phyloP scores from a whole-genome alignment of 2,797 vertebrate species.

The Enteromius anoplus region DNA sequence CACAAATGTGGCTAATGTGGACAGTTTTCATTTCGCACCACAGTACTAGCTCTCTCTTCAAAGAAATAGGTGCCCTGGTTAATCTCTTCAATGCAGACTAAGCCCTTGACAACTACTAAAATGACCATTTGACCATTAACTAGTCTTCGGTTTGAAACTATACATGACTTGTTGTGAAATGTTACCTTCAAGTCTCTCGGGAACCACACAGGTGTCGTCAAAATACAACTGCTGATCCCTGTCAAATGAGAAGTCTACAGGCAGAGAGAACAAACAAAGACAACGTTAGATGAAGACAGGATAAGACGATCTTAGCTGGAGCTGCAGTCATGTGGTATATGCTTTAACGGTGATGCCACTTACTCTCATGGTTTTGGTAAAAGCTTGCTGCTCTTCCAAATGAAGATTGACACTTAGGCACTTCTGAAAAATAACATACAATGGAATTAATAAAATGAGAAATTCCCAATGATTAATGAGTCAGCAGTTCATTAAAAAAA shows the following conservation, averaged over 20 bases:
- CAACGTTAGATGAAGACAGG: background rate
- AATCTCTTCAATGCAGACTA: background rate
- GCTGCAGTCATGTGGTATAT: background rate
- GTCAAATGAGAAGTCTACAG: conserved; percentile 88
- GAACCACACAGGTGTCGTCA: conserved; percentile 93
- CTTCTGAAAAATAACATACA: conserved; percentile 83
- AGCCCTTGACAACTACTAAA: background rate
- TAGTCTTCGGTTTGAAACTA: background rate
- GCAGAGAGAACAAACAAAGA: conserved; percentile 5
- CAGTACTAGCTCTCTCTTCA: conserved; percentile 34
- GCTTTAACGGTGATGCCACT: conserved; percentile 62
- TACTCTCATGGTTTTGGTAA: conserved; percentile 91
- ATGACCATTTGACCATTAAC: background rate
- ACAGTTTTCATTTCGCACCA: conserved; percentile 55
- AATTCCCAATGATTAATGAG: conserved; percentile 4
- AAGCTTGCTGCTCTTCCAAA: conserved; percentile 86
- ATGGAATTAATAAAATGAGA: background rate
- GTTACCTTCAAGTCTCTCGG: conserved; percentile 92
- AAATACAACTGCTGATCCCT: conserved; percentile 91
- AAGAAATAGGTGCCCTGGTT: conserved; percentile 18
- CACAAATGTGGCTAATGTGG: conserved; percentile 56
- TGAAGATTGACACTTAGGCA: conserved; percentile 96
- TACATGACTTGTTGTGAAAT: background rate
- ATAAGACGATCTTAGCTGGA: background rate
- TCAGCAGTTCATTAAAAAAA: background rate